Evolutionary conservation across 37 sponge, comb jelly and placozoan genomes (phyloP).

Genomic region (Chondrosia reniformis): DNA sequence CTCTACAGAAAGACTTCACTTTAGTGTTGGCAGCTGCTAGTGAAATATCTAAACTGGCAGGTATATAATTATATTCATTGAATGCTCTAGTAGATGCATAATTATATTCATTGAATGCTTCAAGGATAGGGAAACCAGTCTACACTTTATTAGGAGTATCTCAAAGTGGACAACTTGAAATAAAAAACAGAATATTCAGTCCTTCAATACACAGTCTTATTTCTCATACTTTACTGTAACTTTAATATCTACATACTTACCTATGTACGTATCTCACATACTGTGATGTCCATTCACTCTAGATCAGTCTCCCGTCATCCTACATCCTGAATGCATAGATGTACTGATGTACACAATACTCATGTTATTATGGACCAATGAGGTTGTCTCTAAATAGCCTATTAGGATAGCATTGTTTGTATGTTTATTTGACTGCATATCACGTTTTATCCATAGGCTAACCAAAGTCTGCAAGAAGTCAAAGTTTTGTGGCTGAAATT

Average conservation of each 20-base stretch:
- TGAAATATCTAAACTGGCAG: constrained; percentile 43
- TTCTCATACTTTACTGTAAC: too few relatives aligned
- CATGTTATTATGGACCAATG: neutral
- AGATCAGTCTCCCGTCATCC: neutral
- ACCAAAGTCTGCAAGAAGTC: neutral
- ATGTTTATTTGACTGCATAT: neutral
- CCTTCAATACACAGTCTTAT: too few relatives aligned
- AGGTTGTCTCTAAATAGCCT: too few relatives aligned
- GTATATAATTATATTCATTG: constrained; percentile 20
- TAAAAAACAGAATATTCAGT: too few relatives aligned
- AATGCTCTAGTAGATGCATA: constrained; percentile 40
- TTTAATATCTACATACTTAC: too few relatives aligned
- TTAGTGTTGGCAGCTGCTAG: constrained; percentile 39
- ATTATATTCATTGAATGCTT: neutral
- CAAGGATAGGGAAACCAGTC: too few relatives aligned
- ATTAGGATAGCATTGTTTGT: neutral
- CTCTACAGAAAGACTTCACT: constrained; percentile 34
- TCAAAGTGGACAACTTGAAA: too few relatives aligned
- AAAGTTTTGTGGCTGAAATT: constrained; percentile 7
- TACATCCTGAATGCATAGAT: neutral
- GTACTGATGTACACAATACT: neutral
- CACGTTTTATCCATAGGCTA: neutral
- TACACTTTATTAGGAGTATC: too few relatives aligned
- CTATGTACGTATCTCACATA: too few relatives aligned
- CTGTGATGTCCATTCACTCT: neutral